Base-by-base conservation (phyloP, 2,797 vertebrate species). In the Sphenopsis melanotis region DNA sequence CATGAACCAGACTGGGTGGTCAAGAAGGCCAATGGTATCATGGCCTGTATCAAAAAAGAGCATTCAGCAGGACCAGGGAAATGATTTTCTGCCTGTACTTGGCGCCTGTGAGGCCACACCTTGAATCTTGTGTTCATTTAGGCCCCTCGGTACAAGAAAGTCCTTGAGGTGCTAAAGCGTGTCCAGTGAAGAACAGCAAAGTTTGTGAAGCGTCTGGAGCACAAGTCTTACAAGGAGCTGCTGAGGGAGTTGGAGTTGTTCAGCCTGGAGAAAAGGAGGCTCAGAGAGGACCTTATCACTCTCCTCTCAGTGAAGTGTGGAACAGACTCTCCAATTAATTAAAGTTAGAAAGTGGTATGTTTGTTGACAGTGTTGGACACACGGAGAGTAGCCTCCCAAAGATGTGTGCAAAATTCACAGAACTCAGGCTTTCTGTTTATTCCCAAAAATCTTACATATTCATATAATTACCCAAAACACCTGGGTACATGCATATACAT, bases 141-240 rank as follows among this genome's bases (percentile, higher is more conserved):
- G 5, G 7, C 10, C 11, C 6, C 15, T 55, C 47, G 36, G 2
- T 36, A 29, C 30, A 55, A 60, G 26, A 59, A 22, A 53, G 53
- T 36, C 18, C 32, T 8, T n/a, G 27, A 49, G 27, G 8, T 55
- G 11, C 46, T 52, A 13, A 23, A 68, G 8, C 0, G 0, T 41
- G 19, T 61, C 30, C 47, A 61, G 36, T 55, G 55, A 47, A 36
- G 6, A 32, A n/a, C 27, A 69, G 41, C 41, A 75, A 68, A 75
- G 19, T 11, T 82, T 0, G 0, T 47, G 63, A 42, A 24, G 32
- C 11, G 7, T 61, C 55, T 69, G 49, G 27, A 50, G n/a, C 13
- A 49, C 20, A 75, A 30, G 17, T 19, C 11, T 18, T 37, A 37
- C 3, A 49, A 50, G 30, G 22, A 60, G 15, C 7, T 60, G 30